Base-by-base conservation (phyloP, 1,140 invertebrate genomes). In the Temnothorax nylanderi region DNA sequence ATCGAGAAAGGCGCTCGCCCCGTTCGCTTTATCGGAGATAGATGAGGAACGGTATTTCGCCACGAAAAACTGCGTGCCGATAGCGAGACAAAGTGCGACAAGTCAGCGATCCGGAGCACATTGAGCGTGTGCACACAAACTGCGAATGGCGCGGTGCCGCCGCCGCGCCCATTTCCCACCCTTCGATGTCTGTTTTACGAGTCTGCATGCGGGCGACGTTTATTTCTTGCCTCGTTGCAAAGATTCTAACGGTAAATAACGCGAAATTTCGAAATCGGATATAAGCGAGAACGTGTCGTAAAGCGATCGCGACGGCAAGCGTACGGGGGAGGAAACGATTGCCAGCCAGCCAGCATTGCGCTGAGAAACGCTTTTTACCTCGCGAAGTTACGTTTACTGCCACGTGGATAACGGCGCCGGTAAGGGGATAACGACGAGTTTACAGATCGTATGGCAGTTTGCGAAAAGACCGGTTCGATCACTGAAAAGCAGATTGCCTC, bases 351-450 rank as follows among this genome's bases (percentile, higher is more conserved):
- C 56, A 7, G 16, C 41, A n/a, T 26, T 76, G 77, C 44, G 32
- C 47, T 44, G 21, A 41, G 56, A 41, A 75, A 58, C 16, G 47
- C 41, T 82, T 56, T 87, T 51, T 74, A 51, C 85, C 44, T 16
- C 64, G 3, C 34, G 8, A 32, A 82, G 51, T 87, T 87, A 87
- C 49, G 67, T 87, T 82, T 82, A 87, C 34, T 11, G 44, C 41
- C 32, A 2, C 32, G 44, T 56, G 51, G 77, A 72, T 75, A 62
- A 72, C 47, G 62, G 49, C 49, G 34, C 49, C 8, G 60, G 37
- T 41, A 78, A 78, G 18, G 62, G 77, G 67, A 69, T 74, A 87
- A 87, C 74, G 78, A 51, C 77, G 56, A 82, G 65, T 54, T 87
- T 87, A 62, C 65, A 69, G 65, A 67, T 80, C 49, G 77, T 54